Evolutionary conservation across 2,113 vertebrate species (phyloP).

Genomic region (Tupaia tana): DNA sequence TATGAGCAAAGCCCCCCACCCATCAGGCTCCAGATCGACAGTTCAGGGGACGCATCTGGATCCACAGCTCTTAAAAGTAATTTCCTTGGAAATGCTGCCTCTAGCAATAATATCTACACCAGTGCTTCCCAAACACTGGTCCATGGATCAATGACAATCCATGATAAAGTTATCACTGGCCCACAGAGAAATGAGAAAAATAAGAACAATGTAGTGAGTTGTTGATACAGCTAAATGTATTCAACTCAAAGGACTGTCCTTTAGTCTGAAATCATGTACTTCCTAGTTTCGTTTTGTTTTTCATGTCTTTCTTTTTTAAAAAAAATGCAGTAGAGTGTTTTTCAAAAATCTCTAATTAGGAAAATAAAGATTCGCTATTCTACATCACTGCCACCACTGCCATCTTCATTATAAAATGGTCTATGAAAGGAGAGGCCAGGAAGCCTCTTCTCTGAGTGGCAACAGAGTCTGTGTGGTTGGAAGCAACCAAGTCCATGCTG

Average conservation of each 20-base stretch:
- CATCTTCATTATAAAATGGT: not conserved
- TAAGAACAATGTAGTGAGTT: not conserved
- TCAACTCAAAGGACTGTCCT: not conserved
- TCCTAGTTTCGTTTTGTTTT: not conserved
- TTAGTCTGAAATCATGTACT: not conserved
- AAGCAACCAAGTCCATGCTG: not conserved
- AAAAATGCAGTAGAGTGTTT: not conserved
- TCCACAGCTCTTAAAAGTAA: slow-evolving; percentile 6
- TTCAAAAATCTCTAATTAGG: not conserved
- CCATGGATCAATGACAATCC: slow-evolving; percentile 52
- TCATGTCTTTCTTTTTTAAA: not conserved
- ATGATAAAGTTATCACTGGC: slow-evolving; percentile 40
- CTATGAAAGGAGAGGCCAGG: not conserved
- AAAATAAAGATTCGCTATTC: not conserved
- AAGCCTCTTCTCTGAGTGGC: not conserved
- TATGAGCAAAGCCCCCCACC: not conserved
- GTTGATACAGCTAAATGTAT: not conserved
- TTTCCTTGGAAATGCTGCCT: not conserved
- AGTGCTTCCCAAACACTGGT: slow-evolving; percentile 12
- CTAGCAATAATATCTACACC: slow-evolving; percentile 13
- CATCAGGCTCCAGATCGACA: slow-evolving; percentile 19
- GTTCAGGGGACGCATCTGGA: not conserved
- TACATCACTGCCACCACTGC: not conserved
- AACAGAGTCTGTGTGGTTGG: not conserved
- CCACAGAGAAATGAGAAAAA: slow-evolving; percentile 25